These are phyloP conservation scores for Ataeniobius toweri DNA, from an alignment of 2,797 vertebrate species.

Conservation along the genomic window DNA sequence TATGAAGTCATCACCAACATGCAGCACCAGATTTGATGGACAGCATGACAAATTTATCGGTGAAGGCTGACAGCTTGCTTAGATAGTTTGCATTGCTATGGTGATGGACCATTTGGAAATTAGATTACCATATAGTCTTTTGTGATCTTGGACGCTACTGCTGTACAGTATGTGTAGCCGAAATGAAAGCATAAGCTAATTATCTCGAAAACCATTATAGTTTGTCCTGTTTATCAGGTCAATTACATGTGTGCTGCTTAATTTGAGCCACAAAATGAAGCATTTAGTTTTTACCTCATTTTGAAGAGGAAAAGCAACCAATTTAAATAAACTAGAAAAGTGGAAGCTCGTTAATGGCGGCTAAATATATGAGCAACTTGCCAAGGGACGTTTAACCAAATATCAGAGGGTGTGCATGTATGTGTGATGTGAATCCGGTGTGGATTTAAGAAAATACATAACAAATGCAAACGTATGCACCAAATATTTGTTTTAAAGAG, in stretches of 20 bases:
- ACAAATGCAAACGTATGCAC: not conserved
- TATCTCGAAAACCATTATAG: not conserved
- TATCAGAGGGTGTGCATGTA: too few species aligned
- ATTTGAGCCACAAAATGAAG: not conserved
- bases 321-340: too few species aligned
- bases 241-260: not conserved
- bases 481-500: not conserved
- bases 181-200: not conserved
- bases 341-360: too few species aligned
- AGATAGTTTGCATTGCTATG: slow-evolving; percentile 7
- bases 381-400: too few species aligned
- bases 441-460: not conserved
- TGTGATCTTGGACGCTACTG: not conserved
- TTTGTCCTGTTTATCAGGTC: not conserved
- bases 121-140: slow-evolving; percentile 6
- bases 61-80: slow-evolving; percentile 16
- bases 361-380: too few species aligned
- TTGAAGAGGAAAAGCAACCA: not conserved
- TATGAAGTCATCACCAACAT: slow-evolving; percentile 8
- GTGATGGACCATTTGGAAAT: slow-evolving; percentile 24
- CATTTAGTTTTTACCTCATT: not conserved
- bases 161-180: not conserved
- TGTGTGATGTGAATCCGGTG: not conserved
- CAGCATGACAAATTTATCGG: slow-evolving; percentile 4
- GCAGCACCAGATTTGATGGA: slow-evolving; percentile 17